These are phyloP conservation scores for Acleris laterana DNA, from an alignment of 2,888 invertebrate genomes.

Conservation along the genomic window DNA sequence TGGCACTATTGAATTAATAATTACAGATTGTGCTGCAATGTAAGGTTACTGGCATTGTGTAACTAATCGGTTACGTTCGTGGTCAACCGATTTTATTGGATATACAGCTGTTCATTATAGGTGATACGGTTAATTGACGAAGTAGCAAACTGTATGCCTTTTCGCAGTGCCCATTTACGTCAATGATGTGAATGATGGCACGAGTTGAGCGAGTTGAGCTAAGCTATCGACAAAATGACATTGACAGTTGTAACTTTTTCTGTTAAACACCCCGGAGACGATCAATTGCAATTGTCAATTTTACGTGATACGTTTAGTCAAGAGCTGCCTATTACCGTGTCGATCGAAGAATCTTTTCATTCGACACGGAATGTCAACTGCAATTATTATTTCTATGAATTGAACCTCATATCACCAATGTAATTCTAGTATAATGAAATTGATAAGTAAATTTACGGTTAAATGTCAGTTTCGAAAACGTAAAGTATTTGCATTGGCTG, in stretches of 20 bases:
- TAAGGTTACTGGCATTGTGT: constrained; percentile 65
- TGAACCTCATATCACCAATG: too few relatives aligned
- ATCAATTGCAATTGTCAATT: too few relatives aligned
- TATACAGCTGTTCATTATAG: constrained; percentile 31
- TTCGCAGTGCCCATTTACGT: constrained; percentile 32
- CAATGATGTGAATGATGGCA: constrained; percentile 17
- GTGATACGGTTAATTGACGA: constrained; percentile 19
- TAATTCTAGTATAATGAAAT: too few relatives aligned
- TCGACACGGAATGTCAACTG: too few relatives aligned
- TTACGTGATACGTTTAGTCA: too few relatives aligned
- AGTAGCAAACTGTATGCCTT: constrained; percentile 24
- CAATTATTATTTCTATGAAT: too few relatives aligned
- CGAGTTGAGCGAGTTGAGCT: constrained; percentile 23
- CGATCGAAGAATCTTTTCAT: too few relatives aligned
- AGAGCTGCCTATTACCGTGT: too few relatives aligned
- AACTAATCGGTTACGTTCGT: constrained; percentile 29
- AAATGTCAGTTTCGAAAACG: too few relatives aligned
- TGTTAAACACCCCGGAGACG: not conserved
- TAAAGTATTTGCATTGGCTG: too few relatives aligned
- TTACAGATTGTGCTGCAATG: constrained; percentile 71
- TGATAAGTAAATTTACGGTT: too few relatives aligned
- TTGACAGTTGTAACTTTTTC: constrained; percentile 30
- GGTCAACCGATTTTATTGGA: constrained; percentile 27
- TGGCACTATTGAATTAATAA: constrained; percentile 50
- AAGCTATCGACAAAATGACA: constrained; percentile 18